Percentiles rank a stretch among this genome's conserved stretches.
These are phyloP conservation scores for Thrips palmi DNA, from an alignment of 1,140 invertebrate species.

Conservation along the genomic window DNA sequence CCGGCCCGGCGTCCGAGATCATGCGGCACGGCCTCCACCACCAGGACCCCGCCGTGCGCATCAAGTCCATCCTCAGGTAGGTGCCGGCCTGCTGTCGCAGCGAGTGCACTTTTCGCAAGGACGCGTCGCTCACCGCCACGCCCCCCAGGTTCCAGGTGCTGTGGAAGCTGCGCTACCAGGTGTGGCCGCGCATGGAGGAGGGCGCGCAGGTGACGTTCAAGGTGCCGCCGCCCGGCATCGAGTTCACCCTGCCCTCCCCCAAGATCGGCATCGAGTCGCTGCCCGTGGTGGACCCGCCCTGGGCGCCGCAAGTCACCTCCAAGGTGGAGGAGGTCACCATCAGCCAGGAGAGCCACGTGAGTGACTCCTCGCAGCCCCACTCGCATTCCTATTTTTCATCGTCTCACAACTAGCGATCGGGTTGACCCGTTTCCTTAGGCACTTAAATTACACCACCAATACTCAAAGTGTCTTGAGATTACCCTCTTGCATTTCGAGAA, in stretches of 20 bases:
- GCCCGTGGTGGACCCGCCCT: constrained; percentile 93
- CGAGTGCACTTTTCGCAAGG: constrained; percentile 3
- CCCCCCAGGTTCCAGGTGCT: constrained; percentile 79
- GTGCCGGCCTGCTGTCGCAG: too few relatives aligned
- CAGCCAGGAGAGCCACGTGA: constrained; percentile 94
- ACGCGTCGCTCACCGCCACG: too few relatives aligned
- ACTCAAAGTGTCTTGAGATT: too few relatives aligned
- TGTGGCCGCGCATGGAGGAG: constrained; percentile 98
- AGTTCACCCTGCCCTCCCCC: constrained; percentile 95
- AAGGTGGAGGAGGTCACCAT: constrained; percentile 98
- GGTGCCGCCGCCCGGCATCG: constrained; percentile 93
- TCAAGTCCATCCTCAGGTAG: constrained; percentile 63
- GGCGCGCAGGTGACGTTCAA: constrained; percentile 88
- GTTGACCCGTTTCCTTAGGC: too few relatives aligned
- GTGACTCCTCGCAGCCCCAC: too few relatives aligned
- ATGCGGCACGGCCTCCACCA: constrained; percentile 76
- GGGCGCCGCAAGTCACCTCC: constrained; percentile 93
- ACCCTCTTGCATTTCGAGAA: too few relatives aligned
- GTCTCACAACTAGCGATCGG: too few relatives aligned
- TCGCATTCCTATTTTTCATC: too few relatives aligned
- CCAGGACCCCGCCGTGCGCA: constrained; percentile 52
- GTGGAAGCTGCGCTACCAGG: constrained; percentile 95
- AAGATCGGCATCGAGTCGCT: constrained; percentile 91
- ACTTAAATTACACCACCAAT: too few relatives aligned
- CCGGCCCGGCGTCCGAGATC: constrained; percentile 67